Evolutionary conservation across 2,113 vertebrate species (phyloP), one percentile per base, ranked within the genome.

Genomic region (Protobothrops mucrosquamatus): DNA sequence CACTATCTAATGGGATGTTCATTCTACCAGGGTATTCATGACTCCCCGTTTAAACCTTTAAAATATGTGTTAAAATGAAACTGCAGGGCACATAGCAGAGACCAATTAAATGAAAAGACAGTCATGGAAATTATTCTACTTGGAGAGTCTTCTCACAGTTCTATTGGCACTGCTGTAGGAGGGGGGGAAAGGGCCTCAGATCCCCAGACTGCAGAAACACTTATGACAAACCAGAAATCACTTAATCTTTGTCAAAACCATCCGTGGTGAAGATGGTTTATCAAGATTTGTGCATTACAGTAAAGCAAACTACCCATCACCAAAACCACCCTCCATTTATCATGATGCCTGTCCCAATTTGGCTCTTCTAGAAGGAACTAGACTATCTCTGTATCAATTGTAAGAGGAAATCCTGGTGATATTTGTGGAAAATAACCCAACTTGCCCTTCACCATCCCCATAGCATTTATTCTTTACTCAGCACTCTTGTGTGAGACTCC

Each of bases 171-270:
- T 93, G 94, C 89, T 92, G 43, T 34, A 3, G 87, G n/a, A 8
- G 86, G 48, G 51, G 87, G 46, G 46, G 81, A 64, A 90, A 29
- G 86, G 59, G 6, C 10, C 22, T 34, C 74, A 59, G 90, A 43
- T 69, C 81, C 95, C 92, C 57, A 92, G 96, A 92, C 48, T 93
- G 89, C 91, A 74, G 89, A 92, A 93, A 90, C 55, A 1, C 93
- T 96, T 95, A 93, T 89, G 89, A 91, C 85, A 55, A 43, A 4
- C 86, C 11, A 3, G 95, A 94, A 94, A 95, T 93, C 74, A 29
- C 93, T 95, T 93, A 93, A 94, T 96, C 91, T 95, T 95, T 93
- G 56, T 7, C 92, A 94, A 85, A 95, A 89, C 87, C 59, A 93
- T 91, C 93, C 89, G 39, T 92, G 55, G 20, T 89, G 94, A 90